phyloP scores from a whole-genome alignment of 1,140 invertebrate species.

The Armadillidium nasatum region DNA sequence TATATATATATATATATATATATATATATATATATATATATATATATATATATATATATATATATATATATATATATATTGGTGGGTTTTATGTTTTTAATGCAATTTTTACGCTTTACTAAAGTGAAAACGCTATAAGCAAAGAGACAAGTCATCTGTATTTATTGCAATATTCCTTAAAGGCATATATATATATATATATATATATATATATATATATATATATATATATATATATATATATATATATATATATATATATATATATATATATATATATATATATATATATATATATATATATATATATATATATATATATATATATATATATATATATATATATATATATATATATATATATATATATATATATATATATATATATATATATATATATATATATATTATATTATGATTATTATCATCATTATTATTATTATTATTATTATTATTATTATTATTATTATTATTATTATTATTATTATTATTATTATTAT shows the following conservation, averaged over 20 bases:
- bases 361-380: conserved; percentile 20
- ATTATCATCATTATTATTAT: too few species aligned
- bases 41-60: conserved; percentile 5
- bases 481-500: too few species aligned
- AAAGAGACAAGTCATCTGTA: too few species aligned
- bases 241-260: background rate
- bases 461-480: too few species aligned
- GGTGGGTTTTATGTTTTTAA: too few species aligned
- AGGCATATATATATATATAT: conserved; percentile 19
- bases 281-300: conserved; percentile 18
- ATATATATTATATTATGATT: too few species aligned
- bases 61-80: background rate
- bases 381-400: conserved; percentile 24
- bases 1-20: conserved; percentile 1
- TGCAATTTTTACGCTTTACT: too few species aligned
- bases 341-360: conserved; percentile 20
- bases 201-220: background rate
- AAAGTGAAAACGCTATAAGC: too few species aligned
- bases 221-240: background rate
- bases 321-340: background rate
- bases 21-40: background rate
- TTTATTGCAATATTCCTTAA: too few species aligned
- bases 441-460: too few species aligned
- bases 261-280: conserved; percentile 24
- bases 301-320: conserved; percentile 1